Evolutionary conservation across 1,140 invertebrate species (phyloP), one percentile per base, ranked within the genome.

Genomic region (Wasmannia auropunctata): DNA sequence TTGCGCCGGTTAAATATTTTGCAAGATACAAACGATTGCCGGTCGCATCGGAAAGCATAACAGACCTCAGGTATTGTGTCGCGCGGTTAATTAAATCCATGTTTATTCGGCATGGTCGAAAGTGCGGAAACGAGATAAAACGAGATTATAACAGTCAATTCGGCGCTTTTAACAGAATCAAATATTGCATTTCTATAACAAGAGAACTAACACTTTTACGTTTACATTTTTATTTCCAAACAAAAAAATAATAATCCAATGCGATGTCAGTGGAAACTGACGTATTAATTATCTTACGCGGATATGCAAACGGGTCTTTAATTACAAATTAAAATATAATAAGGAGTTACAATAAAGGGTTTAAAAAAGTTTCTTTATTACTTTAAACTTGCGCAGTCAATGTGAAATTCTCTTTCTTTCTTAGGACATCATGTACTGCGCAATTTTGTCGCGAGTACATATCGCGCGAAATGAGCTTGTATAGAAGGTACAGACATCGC

Each of bases 1-100:
- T 72, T 72, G 65, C 51, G 51, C 11, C 67, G 6, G 54, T 83
- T 74, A 83, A 83, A 83, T 83, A 83, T 83, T 83, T 83, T 58
- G 79, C 79, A 74, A 74, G 79, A 83, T 46, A 83, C 51, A 54
- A 74, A 83, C 58, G 14, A 83, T 81, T 25, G 63, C 49, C 49
- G 11, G 43, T 51, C 31, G 43, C 31, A 25, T 25, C 25, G 14
- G 34, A 40, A 69, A 46, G 19, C 43, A 60, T 49, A 58, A 54
- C 34, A 69, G 31, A 40, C 10, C n/a, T 3, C 43, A 2, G 34
- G 11, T n/a, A 51, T 34, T 65, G 31, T 25, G 25, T 46, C 40
- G 56, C 14, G 22, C 60, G 51, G 51, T 60, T 74, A 83, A 83
- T 83, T 72, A 74, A 72, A 72, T 74, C 8, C 19, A 14, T 69